Conservation (phyloP, 2,888 invertebrate species). For the Drosophila diplacantha region DNA sequence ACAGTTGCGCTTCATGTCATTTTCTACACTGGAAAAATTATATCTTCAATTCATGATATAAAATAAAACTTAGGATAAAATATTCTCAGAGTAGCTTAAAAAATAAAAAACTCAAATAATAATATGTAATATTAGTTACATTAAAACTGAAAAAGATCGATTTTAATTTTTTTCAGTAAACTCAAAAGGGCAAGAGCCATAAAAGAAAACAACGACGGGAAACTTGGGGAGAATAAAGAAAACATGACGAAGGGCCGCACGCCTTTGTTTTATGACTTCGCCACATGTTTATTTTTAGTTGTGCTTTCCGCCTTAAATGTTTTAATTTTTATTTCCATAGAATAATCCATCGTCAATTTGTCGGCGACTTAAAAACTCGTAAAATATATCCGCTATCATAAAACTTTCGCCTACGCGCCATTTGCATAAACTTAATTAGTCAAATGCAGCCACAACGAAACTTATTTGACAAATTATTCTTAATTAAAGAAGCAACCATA, state of each 20-base stretch:
- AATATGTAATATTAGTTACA: too few species aligned
- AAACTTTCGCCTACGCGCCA: constrained; percentile 25
- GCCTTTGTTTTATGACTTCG: constrained; percentile 14
- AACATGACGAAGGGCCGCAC: constrained; percentile 19
- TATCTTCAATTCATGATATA: fast-evolving
- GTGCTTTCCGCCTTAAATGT: constrained; percentile 13
- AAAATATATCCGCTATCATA: constrained; percentile 30
- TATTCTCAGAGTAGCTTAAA: not conserved
- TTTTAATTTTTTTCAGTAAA: not conserved
- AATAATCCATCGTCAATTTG: constrained; percentile 33
- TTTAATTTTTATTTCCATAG: constrained; percentile 16
- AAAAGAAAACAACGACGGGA: not conserved
- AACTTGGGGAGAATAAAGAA: constrained; percentile 11
- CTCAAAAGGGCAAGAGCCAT: not conserved
- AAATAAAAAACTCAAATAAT: too few species aligned
- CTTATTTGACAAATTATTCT: constrained; percentile 52
- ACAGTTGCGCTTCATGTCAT: constrained; percentile 49
- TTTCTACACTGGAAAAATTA: constrained; percentile 11
- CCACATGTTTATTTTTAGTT: constrained; percentile 32
- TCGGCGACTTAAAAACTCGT: constrained; percentile 44
- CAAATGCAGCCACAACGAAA: constrained; percentile 30
- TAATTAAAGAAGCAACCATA: constrained; percentile 47
- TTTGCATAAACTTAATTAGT: constrained; percentile 34
- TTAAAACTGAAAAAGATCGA: not conserved
- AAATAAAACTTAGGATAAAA: not conserved